Base-by-base conservation (phyloP, 2,888 invertebrate species). In the Craniophora ligustri region DNA sequence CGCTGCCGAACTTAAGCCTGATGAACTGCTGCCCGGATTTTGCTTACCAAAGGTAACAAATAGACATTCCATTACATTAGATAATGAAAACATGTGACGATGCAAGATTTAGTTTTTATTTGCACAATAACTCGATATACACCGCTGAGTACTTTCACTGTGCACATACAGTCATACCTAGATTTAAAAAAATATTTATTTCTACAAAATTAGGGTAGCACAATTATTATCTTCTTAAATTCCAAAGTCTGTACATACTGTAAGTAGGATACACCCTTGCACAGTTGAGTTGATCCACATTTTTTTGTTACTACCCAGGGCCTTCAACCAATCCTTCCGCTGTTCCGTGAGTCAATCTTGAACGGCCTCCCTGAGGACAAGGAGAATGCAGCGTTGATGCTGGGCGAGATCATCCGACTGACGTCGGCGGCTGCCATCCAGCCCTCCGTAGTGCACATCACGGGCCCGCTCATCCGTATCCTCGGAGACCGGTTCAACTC, bases 401-500 rank as follows among this genome's bases (percentile, higher is more conserved):
- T 99, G 74, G 96, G 97, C 44, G 96, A 96, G 84, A 95, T 98
- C 11, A 98, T 98, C 80, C 95, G 94, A 78, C 91, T 97, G 56
- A 98, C 99, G 5, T 97, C 96, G 66, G 95, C 98, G 0, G 94
- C 96, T 45, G 98, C 99, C 4, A 92, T 99, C 50, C 98, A 98
- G 86, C 97, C 99, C 0, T 99, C 99, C 40, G 99, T 99, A 3
- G 97, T 99, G 59, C 97, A 98, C 85, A 98, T 99, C 77, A 99
- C 99, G 3, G 99, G 99, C 0, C 99, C 99, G 0, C 94, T 99
- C 62, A 99, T 99, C 91, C 95, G 99, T 78, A 99, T 99, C 85
- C 95, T 99, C 45, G 99, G 99, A 7, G 98, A 99, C 88, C 95
- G 99, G 58, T 99, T 99, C 89, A 97, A 97, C 79, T 96, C 97